Evolutionary conservation across 2,888 invertebrate genomes (phyloP), one percentile per base, ranked within the genome.

Genomic region (Lasioglossum pauxillum): DNA sequence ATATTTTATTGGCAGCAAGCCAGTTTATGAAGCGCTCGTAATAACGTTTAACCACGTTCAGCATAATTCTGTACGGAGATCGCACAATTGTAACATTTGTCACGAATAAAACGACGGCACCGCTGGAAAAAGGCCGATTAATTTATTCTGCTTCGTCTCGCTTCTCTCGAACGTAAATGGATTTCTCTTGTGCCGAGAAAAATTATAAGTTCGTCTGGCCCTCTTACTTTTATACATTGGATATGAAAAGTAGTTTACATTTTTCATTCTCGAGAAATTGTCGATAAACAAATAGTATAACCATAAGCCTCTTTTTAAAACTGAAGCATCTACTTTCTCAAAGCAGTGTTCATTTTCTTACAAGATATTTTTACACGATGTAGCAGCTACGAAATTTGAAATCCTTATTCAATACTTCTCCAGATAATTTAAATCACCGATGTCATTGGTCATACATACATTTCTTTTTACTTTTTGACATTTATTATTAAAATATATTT

Each of bases 1-100:
- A 71, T 75, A 75, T 82, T 87, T 89, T 81, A 87, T 83, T 89
- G 89, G 89, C 87, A 41, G 71, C 38, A 7, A 12, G 81, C 89
- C 89, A 89, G 81, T 86, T 86, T 75, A 80, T 77, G 79, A 67
- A 78, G 60, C 74, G 46, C 57, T 53, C 75, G 83, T 79, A 82
- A 78, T 83, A 78, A 85, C 75, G 77, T 77, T 60, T 46, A 64
- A n/a, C 44, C 31, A 19, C 67, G 38, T 75, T 27, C 38, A 38
- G 49, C 23, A 75, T 75, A 80, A 53, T 80, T 71, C 69, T 27
- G 16, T 23, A 57, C 64, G 10, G 23, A n/a, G 38, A 41, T n/a
- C 75, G 67, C 14, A 23, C n/a, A n/a, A 19, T 74, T 49, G 31
- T 49, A 75, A 53, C 49, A 80, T 31, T 67, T 38, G 35, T 74